phyloP scores from a whole-genome alignment of 2,113 vertebrate species.

The Smithornis capensis region DNA sequence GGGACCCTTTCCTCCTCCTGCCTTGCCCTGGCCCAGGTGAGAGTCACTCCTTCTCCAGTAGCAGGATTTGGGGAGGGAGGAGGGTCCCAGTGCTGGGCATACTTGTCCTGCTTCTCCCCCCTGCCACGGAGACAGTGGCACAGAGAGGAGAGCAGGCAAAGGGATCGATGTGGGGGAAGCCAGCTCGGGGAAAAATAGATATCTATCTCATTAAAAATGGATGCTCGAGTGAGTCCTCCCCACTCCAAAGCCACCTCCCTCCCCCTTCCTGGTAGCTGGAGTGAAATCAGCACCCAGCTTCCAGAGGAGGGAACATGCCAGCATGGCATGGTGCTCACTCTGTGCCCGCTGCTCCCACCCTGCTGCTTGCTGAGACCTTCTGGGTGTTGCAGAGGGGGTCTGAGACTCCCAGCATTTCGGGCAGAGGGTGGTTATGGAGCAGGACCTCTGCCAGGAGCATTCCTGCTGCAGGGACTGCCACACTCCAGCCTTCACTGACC shows the following conservation, averaged over 20 bases:
- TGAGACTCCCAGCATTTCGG: fast-evolving
- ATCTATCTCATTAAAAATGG: conserved; percentile 65
- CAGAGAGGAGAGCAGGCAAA: neutral
- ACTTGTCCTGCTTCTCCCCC: neutral
- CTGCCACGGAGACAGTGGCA: fast-evolving
- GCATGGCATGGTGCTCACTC: fast-evolving
- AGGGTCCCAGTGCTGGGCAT: neutral
- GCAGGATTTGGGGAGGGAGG: neutral
- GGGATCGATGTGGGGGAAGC: conserved; percentile 58
- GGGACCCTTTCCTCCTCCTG: neutral
- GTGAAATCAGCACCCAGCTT: conserved; percentile 56
- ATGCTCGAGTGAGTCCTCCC: conserved; percentile 44
- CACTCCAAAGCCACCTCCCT: conserved; percentile 55
- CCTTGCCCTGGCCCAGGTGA: fast-evolving
- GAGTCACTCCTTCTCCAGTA: neutral
- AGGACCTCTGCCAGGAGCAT: neutral
- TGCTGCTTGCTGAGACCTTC: fast-evolving
- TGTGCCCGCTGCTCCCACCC: neutral
- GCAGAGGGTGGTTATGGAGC: neutral
- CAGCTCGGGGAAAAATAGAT: conserved; percentile 68
- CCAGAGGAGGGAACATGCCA: conserved; percentile 25
- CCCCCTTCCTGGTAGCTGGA: conserved; percentile 43
- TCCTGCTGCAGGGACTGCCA: neutral
- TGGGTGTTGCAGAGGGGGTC: neutral
- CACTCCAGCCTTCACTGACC: fast-evolving